These are phyloP conservation scores for Rhimphoctona megacephalus DNA, from an alignment of 2,888 invertebrate species.

Conservation along the genomic window DNA sequence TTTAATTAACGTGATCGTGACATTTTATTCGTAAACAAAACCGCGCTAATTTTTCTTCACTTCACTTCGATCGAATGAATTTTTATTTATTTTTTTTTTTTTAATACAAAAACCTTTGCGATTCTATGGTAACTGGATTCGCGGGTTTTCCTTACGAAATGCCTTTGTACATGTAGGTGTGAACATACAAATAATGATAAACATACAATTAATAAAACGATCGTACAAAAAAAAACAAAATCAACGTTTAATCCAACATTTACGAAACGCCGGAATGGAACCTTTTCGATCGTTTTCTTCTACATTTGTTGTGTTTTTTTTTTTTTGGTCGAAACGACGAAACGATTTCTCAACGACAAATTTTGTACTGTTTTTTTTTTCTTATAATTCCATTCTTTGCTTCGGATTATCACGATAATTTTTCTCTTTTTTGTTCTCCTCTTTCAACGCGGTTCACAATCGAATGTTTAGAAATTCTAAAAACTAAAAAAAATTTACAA, in stretches of 20 bases:
- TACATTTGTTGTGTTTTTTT: constrained; percentile 1
- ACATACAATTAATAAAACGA: constrained; percentile 71
- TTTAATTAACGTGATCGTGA: constrained; percentile 47
- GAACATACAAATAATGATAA: constrained; percentile 72
- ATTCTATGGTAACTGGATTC: constrained; percentile 50
- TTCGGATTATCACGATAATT: constrained; percentile 20
- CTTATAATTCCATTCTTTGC: constrained; percentile 4
- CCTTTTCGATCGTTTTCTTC: background rate
- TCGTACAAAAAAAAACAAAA: constrained; percentile 65
- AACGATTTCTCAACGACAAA: constrained; percentile 8
- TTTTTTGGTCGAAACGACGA: constrained; percentile 37
- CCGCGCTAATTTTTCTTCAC: background rate
- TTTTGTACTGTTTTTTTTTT: constrained; percentile 17
- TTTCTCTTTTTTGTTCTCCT: background rate
- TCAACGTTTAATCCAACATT: constrained; percentile 51
- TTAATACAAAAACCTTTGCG: constrained; percentile 18
- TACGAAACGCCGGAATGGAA: constrained; percentile 31
- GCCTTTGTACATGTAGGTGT: constrained; percentile 77
- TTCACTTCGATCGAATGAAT: background rate
- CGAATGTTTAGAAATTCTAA: constrained; percentile 47
- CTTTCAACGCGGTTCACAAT: background rate
- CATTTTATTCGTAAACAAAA: constrained; percentile 40
- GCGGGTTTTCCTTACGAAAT: constrained; percentile 62
- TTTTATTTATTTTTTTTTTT: background rate
- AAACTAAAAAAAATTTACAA: constrained; percentile 31